phyloP scores from a whole-genome alignment of 2,888 invertebrate species.

The Opisthograptis luteolata region DNA sequence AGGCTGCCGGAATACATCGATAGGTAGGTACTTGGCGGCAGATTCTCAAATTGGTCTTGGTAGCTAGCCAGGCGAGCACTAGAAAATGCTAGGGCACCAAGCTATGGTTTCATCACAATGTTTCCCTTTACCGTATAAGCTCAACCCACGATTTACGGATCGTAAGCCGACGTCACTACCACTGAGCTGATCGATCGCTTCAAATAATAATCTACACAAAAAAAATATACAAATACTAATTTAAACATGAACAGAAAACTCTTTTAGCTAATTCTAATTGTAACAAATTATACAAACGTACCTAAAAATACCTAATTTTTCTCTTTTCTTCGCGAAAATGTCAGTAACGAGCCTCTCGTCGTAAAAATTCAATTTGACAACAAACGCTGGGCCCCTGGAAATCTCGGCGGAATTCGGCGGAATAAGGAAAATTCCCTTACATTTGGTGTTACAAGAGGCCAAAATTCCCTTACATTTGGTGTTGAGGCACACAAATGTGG shows the following conservation, averaged over 20 bases:
- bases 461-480: slow-evolving; percentile 5
- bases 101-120: no score
- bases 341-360: slow-evolving; percentile 32
- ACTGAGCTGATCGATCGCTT: no score
- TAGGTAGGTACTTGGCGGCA: no score
- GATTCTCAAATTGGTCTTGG: no score
- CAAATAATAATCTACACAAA: no score
- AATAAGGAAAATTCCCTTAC: slow-evolving; percentile 34
- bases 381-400: slow-evolving; percentile 29
- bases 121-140: no score
- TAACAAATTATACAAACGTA: slow-evolving; percentile 4
- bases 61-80: no score
- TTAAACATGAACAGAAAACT: neutral
- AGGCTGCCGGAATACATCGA: no score
- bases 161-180: no score
- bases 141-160: no score
- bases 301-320: slow-evolving; percentile 9
- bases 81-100: no score
- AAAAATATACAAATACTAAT: no score
- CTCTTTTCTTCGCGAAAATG: slow-evolving; percentile 22
- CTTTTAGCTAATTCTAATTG: neutral
- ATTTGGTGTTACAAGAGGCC: slow-evolving; percentile 16
- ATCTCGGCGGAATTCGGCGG: slow-evolving; percentile 28
- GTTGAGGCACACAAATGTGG: slow-evolving; percentile 2
- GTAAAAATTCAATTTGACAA: slow-evolving; percentile 42